These are phyloP conservation scores for Sinella curviseta DNA, from an alignment of 1,140 invertebrate species.

Conservation along the genomic window DNA sequence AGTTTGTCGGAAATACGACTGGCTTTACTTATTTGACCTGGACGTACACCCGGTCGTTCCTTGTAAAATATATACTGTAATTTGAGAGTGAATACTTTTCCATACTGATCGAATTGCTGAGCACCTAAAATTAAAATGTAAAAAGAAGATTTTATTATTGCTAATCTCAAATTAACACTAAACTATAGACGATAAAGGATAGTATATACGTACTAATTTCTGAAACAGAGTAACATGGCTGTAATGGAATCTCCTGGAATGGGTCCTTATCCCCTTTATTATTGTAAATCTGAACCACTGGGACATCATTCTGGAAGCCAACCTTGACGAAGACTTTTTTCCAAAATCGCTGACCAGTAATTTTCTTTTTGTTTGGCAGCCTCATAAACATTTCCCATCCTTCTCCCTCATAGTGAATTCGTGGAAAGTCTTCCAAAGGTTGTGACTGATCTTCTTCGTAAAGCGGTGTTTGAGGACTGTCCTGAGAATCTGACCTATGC, in stretches of 20 bases:
- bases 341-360: constrained; percentile 96
- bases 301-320: constrained; percentile 75
- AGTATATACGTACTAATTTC: constrained; percentile 63
- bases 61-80: constrained; percentile 98
- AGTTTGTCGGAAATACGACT: constrained; percentile 86
- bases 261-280: constrained; percentile 83
- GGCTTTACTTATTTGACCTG: constrained; percentile 92
- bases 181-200: background rate
- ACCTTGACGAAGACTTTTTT: constrained; percentile 92
- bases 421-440: constrained; percentile 88
- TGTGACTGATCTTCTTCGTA: constrained; percentile 93
- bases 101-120: constrained; percentile 96
- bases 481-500: constrained; percentile 66
- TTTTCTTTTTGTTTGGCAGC: constrained; percentile 97
- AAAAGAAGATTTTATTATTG: constrained; percentile 3
- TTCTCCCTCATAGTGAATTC: constrained; percentile 74
- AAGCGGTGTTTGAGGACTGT: constrained; percentile 84
- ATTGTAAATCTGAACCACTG: constrained; percentile 82
- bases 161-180: background rate
- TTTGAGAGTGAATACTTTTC: constrained; percentile 98
- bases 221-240: constrained; percentile 88
- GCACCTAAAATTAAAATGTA: constrained; percentile 61
- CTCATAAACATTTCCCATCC: constrained; percentile 96
- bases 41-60: constrained; percentile 91
- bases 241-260: constrained; percentile 87